Evolutionary conservation across 2,113 vertebrate genomes (phyloP).

Genomic region (Abramis brama): DNA sequence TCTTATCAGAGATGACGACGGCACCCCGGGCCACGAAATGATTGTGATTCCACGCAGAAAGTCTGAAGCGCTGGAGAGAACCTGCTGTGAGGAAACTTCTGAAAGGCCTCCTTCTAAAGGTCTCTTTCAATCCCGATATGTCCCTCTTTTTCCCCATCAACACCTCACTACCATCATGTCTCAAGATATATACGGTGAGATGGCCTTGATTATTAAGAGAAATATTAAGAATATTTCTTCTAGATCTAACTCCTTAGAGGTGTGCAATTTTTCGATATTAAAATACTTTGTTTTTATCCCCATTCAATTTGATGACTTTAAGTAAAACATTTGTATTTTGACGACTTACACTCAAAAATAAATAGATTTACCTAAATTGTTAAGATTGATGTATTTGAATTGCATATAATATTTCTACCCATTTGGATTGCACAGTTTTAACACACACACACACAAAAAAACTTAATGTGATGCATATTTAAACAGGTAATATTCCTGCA

Average conservation of each 20-base stretch:
- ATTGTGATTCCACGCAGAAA: conserved; percentile 18
- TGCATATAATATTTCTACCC: background rate
- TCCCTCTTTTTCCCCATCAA: background rate
- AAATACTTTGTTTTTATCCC: background rate
- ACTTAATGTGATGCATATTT: background rate
- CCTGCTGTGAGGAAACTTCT: background rate
- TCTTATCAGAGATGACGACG: conserved; percentile 17
- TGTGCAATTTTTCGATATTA: background rate
- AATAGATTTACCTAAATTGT: too few relatives aligned
- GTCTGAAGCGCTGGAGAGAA: background rate
- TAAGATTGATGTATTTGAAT: background rate
- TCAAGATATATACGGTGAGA: background rate
- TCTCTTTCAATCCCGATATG: background rate
- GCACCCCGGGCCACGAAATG: background rate
- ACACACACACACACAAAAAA: too few relatives aligned
- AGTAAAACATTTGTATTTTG: background rate
- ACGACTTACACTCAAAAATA: background rate
- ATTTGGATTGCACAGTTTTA: background rate
- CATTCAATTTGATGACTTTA: background rate
- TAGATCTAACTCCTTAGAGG: background rate
- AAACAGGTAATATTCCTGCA: too few relatives aligned
- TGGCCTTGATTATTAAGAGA: background rate
- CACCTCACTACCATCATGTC: background rate
- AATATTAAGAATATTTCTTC: background rate
- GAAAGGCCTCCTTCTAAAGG: background rate